Evolutionary conservation across 2,888 invertebrate genomes (phyloP).

Genomic region (Aquatica leii): DNA sequence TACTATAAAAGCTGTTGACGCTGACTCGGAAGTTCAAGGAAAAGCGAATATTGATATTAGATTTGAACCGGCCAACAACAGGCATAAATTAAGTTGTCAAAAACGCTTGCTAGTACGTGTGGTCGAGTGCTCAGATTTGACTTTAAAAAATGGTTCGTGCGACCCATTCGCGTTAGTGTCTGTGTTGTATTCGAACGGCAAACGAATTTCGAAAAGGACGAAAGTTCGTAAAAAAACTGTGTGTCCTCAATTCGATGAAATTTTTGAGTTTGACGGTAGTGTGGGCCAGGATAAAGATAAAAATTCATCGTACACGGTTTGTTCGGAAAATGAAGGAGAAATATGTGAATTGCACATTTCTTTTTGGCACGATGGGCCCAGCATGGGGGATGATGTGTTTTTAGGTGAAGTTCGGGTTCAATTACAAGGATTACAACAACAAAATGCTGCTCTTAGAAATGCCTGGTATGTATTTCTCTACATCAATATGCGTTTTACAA

Average conservation of each 20-base stretch:
- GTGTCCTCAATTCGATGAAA: constrained; percentile 88
- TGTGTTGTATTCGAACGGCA: constrained; percentile 81
- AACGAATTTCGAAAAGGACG: constrained; percentile 80
- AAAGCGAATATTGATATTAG: constrained; percentile 86
- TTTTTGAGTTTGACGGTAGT: constrained; percentile 77
- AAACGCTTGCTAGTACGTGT: constrained; percentile 70
- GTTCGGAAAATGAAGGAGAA: constrained; percentile 69
- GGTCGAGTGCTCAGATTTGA: constrained; percentile 86
- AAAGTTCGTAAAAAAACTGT: constrained; percentile 90
- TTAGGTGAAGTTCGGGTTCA: constrained; percentile 88
- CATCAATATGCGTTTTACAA: too few relatives aligned
- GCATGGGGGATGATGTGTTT: constrained; percentile 82
- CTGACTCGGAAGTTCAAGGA: constrained; percentile 90
- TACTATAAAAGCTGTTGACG: constrained; percentile 82
- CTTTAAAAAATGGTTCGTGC: constrained; percentile 89
- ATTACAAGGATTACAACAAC: constrained; percentile 73
- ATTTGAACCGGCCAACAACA: constrained; percentile 68
- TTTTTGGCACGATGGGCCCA: constrained; percentile 86
- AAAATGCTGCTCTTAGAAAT: constrained; percentile 67
- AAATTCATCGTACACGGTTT: constrained; percentile 48
- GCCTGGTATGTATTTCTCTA: constrained; percentile 73
- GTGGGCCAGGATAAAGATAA: constrained; percentile 61
- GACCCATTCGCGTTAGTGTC: constrained; percentile 89
- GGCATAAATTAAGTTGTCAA: constrained; percentile 60
- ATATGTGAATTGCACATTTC: constrained; percentile 83